Percentiles rank a stretch among this genome's conserved stretches.
These are phyloP conservation scores for Etheostoma perlongum DNA, from an alignment of 2,797 vertebrate species.

Conservation along the genomic window DNA sequence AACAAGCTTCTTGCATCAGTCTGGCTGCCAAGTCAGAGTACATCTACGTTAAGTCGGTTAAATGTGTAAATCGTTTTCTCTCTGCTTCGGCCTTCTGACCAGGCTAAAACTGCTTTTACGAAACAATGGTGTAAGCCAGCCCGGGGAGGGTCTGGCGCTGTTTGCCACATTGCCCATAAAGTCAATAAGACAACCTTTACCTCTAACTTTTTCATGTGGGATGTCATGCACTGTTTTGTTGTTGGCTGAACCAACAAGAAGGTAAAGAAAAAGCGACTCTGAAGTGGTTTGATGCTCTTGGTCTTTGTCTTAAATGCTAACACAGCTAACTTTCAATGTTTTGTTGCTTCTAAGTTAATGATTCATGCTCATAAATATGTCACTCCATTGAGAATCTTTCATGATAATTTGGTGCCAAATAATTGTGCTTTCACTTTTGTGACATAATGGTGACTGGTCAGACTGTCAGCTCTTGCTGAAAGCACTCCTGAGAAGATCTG, in stretches of 20 bases:
- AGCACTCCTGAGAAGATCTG: constrained; percentile 42
- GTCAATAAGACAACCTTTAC: neutral
- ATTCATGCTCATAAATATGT: neutral
- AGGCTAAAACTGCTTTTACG: neutral
- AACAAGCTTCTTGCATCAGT: neutral
- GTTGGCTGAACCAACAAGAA: neutral
- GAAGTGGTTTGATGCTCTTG: neutral
- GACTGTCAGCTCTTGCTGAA: constrained; percentile 10
- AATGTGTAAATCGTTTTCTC: neutral
- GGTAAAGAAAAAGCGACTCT: neutral
- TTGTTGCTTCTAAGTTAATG: neutral
- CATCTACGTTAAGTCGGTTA: constrained; percentile 1
- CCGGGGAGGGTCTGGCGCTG: neutral
- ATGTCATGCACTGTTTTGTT: neutral
- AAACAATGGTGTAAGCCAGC: neutral
- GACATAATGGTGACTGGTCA: neutral
- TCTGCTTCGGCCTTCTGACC: neutral
- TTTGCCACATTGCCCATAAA: neutral
- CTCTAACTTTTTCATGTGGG: neutral
- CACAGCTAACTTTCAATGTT: neutral
- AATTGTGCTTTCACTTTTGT: neutral
- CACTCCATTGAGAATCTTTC: neutral
- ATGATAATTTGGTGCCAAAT: neutral
- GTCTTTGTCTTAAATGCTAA: neutral
- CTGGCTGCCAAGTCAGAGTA: neutral